phyloP scores from a whole-genome alignment of 2,888 invertebrate species.

The Brachyptera putata region DNA sequence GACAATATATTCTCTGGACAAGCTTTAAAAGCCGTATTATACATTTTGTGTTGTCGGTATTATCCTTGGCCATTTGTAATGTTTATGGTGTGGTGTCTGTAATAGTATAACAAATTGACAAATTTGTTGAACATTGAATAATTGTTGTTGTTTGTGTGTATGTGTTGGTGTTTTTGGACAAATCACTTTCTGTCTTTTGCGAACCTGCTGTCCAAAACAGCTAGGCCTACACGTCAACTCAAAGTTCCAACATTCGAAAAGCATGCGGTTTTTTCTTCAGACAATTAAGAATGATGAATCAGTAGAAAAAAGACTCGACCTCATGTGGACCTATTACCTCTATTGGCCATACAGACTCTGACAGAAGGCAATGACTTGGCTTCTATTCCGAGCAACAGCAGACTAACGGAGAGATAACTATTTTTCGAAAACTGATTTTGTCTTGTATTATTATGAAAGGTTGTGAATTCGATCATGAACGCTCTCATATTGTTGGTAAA shows the following conservation, averaged over 20 bases:
- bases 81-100: no score
- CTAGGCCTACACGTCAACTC: background rate
- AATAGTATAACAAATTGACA: slow-evolving; percentile 1
- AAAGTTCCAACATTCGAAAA: no score
- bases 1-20: no score
- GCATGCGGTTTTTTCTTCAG: background rate
- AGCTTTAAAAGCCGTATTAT: no score
- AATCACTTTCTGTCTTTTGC: slow-evolving; percentile 1
- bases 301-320: background rate
- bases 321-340: background rate
- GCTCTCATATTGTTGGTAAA: background rate
- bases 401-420: background rate
- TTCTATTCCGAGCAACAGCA: background rate
- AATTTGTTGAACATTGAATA: background rate
- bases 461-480: no score
- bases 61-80: no score
- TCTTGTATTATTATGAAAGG: background rate
- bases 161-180: no score
- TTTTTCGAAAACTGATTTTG: slow-evolving; percentile 9
- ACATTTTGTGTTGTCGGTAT: no score
- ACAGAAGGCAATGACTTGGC: slow-evolving; percentile 2
- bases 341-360: background rate
- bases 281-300: slow-evolving; percentile 7
- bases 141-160: background rate
- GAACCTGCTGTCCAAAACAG: slow-evolving; percentile 1